Base-by-base conservation (phyloP, 2,888 invertebrate species). In the Cartodere bifasciata region DNA sequence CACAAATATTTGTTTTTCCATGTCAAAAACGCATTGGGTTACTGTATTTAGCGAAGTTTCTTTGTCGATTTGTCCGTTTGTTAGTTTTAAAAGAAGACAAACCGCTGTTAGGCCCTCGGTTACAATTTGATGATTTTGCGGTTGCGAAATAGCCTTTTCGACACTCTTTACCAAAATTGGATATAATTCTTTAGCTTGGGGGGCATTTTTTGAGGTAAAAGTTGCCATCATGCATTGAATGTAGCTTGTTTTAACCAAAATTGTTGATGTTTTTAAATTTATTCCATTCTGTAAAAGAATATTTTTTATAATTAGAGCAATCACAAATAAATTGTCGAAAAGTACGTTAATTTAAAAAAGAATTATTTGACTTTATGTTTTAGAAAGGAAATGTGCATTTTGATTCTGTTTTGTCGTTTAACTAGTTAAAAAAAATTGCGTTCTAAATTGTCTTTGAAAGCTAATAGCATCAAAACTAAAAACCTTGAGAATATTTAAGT, bases 1-100 rank as follows among this genome's bases (percentile, higher is more conserved):
- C 25, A 87, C 69, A 54, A 91, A 80, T 34, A 81, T 64, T 50
- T 82, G 82, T 48, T 81, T 83, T 33, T 83, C 78, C 47, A 75
- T 67, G 55, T 84, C 83, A 22, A 72, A 51, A n/a, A 84, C 60
- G 26, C 76, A 65, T 21, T 65, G 70, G 83, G 86, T 85, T 43
- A 81, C 62, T 21, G 63, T 58, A 17, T 62, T 62, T 28, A 72
- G 60, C 29, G 65, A 56, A 23, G 58, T 63, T 32, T 67, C 64
- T 29, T 65, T 61, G 12, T 64, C 65, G 2, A 55, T 52, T 14
- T 52, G 56, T 5, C 63, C 57, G 16, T 37, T 36, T 14, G 72
- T 65, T 2, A 81, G 60, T 52, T 72, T 74, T 4, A 82, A 56
- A 17, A 85, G 58, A 24, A 84, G 58, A 46, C 74, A 71, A 4